Evolutionary conservation across 37 sponge, comb jelly and placozoan genomes (phyloP).

Genomic region (Mnemiopsis leidyi): DNA sequence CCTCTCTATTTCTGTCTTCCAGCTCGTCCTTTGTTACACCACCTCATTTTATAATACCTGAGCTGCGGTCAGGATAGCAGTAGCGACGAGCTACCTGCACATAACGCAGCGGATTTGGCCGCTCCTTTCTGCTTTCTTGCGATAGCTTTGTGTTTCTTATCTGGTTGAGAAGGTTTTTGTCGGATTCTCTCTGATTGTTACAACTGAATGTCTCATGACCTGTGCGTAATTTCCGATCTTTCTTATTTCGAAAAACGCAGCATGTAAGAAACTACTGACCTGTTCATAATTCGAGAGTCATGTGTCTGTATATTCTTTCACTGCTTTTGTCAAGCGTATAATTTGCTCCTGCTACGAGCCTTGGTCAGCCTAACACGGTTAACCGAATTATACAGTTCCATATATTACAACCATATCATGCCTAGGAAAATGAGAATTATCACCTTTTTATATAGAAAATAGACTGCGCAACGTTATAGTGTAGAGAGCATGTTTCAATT

Average conservation of each 20-base stretch:
- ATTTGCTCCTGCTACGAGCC: neutral
- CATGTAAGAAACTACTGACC: neutral
- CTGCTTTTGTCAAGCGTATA: neutral
- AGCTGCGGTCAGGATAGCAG: neutral
- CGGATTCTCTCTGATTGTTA: too few species aligned
- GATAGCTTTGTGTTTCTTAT: neutral
- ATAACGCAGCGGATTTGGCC: neutral
- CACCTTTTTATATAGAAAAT: neutral
- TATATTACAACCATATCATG: neutral
- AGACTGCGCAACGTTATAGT: neutral
- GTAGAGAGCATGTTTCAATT: neutral
- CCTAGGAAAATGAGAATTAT: neutral
- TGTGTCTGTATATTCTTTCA: neutral
- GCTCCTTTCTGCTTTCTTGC: neutral
- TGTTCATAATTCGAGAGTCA: neutral
- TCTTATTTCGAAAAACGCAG: neutral
- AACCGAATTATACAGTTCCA: neutral
- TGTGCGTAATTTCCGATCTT: neutral
- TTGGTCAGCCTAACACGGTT: neutral
- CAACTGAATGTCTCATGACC: neutral
- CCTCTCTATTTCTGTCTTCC: too few species aligned
- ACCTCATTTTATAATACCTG: neutral
- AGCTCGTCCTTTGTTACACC: neutral
- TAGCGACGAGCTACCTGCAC: neutral
- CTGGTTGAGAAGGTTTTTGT: neutral